Evolutionary conservation across 2,797 vertebrate genomes (phyloP), one percentile per base, ranked within the genome.

Genomic region (Apogon hyalosoma): DNA sequence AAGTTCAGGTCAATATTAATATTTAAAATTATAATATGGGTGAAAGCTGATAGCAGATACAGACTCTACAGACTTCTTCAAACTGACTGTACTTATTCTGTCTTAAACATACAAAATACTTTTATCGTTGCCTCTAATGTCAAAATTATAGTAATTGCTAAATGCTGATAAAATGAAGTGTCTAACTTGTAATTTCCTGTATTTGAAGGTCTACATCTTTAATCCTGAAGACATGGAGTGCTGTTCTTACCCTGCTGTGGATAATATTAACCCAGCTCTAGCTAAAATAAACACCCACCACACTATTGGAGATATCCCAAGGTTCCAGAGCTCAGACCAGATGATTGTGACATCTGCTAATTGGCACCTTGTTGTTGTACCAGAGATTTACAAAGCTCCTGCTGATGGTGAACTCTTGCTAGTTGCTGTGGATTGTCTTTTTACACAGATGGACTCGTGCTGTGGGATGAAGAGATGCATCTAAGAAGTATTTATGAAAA

Each of bases 181-280:
- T 74, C 43, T 56, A 28, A 21, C 38, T 48, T 46, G 19, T 70
- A 13, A 15, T 54, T 50, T 1, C 60, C 21, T 70, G 18, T 68
- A 6, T 71, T 28, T 64, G 0, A 15, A 79, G 76, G 69, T 53
- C 19, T 43, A 39, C 5, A 60, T 61, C 31, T 51, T 28, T 69
- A 48, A 69, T 19, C 40, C 18, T 46, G 60, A 58, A 16, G 57
- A 69, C 3, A 36, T 42, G 52, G 14, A 52, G 50, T 3, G 8
- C 21, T 42, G 33, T 3, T 16, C 65, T 57, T 43, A 15, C 36
- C 18, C 50, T 49, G 33, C 57, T 43, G 39, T 59, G 16, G 36
- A 45, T 67, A 74, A 24, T 12, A 1, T 61, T 65, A 74, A 69
- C 66, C 55, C 49, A 48, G 50, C 57, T 77, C 57, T 47, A 28